These are phyloP conservation scores for Sebastes kiyomatsui DNA, from an alignment of 2,797 vertebrate species.

Conservation along the genomic window DNA sequence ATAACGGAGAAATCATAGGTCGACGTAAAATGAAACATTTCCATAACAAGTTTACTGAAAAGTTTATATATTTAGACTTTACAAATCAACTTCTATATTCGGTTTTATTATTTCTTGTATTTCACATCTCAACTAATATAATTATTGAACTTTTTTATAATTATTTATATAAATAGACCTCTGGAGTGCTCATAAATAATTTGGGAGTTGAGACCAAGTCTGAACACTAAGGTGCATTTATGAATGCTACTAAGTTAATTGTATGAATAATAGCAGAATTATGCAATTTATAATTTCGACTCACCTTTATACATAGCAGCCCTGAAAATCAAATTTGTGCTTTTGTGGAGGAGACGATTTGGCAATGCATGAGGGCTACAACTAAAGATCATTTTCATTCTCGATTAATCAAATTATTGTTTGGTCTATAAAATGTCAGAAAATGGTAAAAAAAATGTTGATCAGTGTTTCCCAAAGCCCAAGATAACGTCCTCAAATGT, in stretches of 20 bases:
- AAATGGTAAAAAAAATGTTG: no score
- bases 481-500: no score
- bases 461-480: no score
- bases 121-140: background rate
- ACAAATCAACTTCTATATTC: background rate
- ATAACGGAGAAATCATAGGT: background rate
- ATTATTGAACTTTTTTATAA: background rate
- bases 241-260: background rate
- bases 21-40: background rate
- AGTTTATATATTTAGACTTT: background rate
- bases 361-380: background rate
- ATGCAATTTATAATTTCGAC: rapidly evolving
- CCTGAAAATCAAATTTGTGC: background rate
- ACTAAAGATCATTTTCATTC: no score
- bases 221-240: background rate
- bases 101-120: background rate
- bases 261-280: background rate
- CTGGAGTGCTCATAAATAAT: background rate
- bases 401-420: no score
- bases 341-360: background rate
- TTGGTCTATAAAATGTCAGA: no score
- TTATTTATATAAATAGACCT: background rate
- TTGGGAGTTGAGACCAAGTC: background rate
- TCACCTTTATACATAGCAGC: background rate
- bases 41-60: rapidly evolving